Conservation (phyloP, 2,113 vertebrate genomes). For the Strix aluco region DNA sequence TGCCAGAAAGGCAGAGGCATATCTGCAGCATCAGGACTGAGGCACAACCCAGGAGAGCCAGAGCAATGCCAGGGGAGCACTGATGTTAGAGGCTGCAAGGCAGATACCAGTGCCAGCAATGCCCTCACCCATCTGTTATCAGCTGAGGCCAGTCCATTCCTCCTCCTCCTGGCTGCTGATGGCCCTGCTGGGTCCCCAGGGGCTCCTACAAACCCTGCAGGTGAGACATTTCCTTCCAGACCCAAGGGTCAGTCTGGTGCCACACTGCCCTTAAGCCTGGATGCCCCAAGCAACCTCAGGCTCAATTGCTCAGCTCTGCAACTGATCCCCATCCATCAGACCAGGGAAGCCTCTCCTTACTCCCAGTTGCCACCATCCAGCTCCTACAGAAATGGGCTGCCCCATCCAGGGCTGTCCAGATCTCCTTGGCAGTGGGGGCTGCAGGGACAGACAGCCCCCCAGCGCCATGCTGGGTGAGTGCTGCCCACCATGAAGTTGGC, state of each 20-base stretch:
- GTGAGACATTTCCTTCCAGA: background rate
- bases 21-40: fast-evolving
- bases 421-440: background rate
- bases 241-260: fast-evolving
- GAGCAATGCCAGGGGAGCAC: background rate
- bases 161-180: background rate
- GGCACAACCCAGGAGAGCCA: background rate
- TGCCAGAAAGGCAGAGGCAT: background rate
- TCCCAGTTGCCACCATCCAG: background rate
- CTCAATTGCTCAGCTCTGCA: background rate
- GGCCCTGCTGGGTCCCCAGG: background rate
- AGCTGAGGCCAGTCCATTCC: background rate
- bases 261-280: background rate
- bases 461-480: fast-evolving
- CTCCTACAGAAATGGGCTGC: background rate
- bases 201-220: fast-evolving
- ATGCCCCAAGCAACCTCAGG: background rate
- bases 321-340: fast-evolving
- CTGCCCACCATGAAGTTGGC: background rate
- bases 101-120: background rate
- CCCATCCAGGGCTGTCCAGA: fast-evolving
- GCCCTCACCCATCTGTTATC: background rate
- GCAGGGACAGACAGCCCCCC: fast-evolving
- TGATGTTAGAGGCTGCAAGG: fast-evolving
- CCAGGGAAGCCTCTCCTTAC: background rate